Evolutionary conservation across 2,113 vertebrate species (phyloP), one percentile per base, ranked within the genome.

Genomic region (Nansenia antarctica): DNA sequence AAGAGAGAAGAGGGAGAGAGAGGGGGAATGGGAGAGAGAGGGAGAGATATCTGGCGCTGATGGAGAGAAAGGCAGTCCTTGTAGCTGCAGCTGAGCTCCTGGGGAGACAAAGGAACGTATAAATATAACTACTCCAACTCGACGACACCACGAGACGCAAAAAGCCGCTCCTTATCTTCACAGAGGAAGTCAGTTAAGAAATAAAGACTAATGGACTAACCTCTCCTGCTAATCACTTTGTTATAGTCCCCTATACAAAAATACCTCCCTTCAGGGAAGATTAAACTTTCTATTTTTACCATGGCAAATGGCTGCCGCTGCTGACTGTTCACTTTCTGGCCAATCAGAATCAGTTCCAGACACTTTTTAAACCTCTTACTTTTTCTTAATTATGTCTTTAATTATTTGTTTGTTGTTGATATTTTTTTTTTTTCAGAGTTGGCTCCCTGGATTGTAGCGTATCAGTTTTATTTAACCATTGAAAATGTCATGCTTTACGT

Each of bases 161-260:
- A 47, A 55, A 82, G 77, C 84, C 64, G 73, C 72, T 88, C 82
- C 87, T 91, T 90, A 89, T 83, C 79, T 76, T 67, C 52, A 45
- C 72, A 72, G 82, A 82, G 82, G 80, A 85, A 83, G 78, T 84
- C 85, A 73, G 76, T 64, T 67, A 67, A 85, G 78, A 83, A 81
- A 83, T 82, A 80, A 86, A 82, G 83, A 85, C 84, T 89, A 89
- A 91, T 90, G 84, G 84, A 85, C 80, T 85, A 80, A 84, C 85
- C 78, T 83, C 84, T 72, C 62, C 58, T 68, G 69, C 83, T 87
- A 87, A 88, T 90, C 78, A 54, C 78, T 86, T 86, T 87, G 83
- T 87, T 77, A 86, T 82, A 32, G 53, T 58, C 78, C 77, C 57
- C 65, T 79, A 70, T 74, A 71, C 49, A 75, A 59, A 64, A 77